Percentiles rank a stretch among this genome's conserved stretches.
These are phyloP conservation scores for Sander lucioperca DNA, from an alignment of 2,113 vertebrate species.

Conservation along the genomic window DNA sequence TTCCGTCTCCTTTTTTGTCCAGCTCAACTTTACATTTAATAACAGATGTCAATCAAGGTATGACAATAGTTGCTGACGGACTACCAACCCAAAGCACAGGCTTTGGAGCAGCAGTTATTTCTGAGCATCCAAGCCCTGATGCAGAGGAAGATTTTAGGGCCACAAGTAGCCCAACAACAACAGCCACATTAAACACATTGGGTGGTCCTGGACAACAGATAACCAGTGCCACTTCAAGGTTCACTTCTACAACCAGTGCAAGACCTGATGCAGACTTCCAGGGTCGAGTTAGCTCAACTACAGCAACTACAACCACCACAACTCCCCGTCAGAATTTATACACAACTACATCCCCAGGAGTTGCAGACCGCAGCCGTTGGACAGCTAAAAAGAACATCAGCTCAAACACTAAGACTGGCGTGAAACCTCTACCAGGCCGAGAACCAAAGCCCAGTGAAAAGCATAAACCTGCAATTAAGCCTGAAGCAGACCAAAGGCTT, in stretches of 20 bases:
- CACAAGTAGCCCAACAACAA: conserved; percentile 20
- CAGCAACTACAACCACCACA: conserved; percentile 11
- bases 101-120: neutral
- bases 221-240: neutral
- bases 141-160: conserved; percentile 20
- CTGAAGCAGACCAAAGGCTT: conserved; percentile 31
- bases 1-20: conserved; percentile 37
- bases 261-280: conserved; percentile 6
- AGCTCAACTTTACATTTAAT: conserved; percentile 44
- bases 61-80: conserved; percentile 17
- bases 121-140: conserved; percentile 9
- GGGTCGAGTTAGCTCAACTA: conserved; percentile 23
- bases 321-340: conserved; percentile 14
- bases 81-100: conserved; percentile 29
- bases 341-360: conserved; percentile 27
- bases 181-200: conserved; percentile 23
- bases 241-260: conserved; percentile 12
- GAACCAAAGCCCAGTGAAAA: conserved; percentile 30
- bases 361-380: neutral
- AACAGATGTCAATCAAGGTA: conserved; percentile 42
- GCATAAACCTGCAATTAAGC: conserved; percentile 40
- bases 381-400: conserved; percentile 49
- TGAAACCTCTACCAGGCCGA: conserved; percentile 31
- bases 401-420: conserved; percentile 21
- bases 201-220: conserved; percentile 11